Base-by-base conservation (phyloP, 2,797 vertebrate species). In the Crotalus adamanteus region DNA sequence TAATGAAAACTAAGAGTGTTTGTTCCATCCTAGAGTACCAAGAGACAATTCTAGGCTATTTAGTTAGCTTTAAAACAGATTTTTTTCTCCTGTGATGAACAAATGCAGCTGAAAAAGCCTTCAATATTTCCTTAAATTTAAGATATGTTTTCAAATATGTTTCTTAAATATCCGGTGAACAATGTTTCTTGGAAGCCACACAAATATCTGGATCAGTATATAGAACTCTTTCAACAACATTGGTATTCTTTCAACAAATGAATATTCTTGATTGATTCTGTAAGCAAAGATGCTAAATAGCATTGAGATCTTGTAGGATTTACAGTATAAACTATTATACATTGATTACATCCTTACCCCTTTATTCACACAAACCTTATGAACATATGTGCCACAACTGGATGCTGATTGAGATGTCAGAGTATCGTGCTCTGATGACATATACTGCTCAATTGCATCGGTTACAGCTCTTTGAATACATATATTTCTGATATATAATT, bases 381-480 rank as follows among this genome's bases (percentile, higher is more conserved):
- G 93, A 93, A 90, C 92, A 93, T 92, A 92, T 85, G 93, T 60
- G n/a, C 91, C 78, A 89, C 88, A 73, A 94, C 94, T 57, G 89
- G 91, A 94, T 93, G 90, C 42, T 56, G 90, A 90, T 93, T 56
- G 88, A 90, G 94, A 88, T 87, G 61, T 83, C 78, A 90, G 88
- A 31, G 91, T 90, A 94, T 60, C 31, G 90, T 47, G 53, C 85
- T 92, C 31, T 91, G 85, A 78, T 86, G 20, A 5, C 37, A 69
- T 94, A 93, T 89, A n/a, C n/a, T 53, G n/a, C 13, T 88, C 47
- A 93, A n/a, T 56, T 61, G 56, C 47, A 55, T n/a, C 9, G 56
- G 28, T 78, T 78, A 55, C 61, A 60, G 87, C 56, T 88, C 87
- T 56, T 60, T 69, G 59, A 73, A 14, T 12, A 7, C 5, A 53